Evolutionary conservation across 2,888 invertebrate genomes (phyloP), one percentile per base, ranked within the genome.

Genomic region (Nymphalis c-album): DNA sequence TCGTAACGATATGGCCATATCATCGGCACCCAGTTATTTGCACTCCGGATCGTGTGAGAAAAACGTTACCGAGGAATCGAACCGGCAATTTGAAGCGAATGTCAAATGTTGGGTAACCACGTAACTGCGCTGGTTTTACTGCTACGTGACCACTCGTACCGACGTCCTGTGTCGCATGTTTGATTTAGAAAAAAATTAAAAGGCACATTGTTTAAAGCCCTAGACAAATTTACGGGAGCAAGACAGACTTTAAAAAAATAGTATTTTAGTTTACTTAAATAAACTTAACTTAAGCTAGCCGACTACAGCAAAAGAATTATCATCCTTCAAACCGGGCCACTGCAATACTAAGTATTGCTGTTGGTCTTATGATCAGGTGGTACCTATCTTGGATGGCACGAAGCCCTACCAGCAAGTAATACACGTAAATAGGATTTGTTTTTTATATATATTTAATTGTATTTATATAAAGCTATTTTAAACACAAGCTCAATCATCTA

Each of bases 41-140:
- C 86, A 87, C 85, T 87, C 89, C 55, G 82, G 82, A 85, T 88
- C 87, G 91, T 91, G 91, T 91, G 91, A 90, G 90, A 90, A 90
- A 90, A 90, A 89, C 88, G 80, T 85, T 83, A 80, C 80, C 78
- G 77, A 80, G 80, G 74, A 80, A 84, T 80, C 84, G 81, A 88
- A 85, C 87, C 84, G 75, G 79, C 85, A 90, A 91, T 91, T 90
- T 89, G 57, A 80, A 78, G 76, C 85, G 87, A 87, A 91, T 91
- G 91, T 91, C 91, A 91, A 91, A 86, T 83, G 88, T 88, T 89
- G 85, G 74, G 86, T 83, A 87, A 87, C 35, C 57, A 31, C 31
- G 55, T 57, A 18, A 57, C 83, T 67, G 69, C 63, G 67, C 69
- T 71, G 66, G 68, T 75, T 74, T 69, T 71, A 13, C 20, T 61